Conservation (phyloP, 1,140 invertebrate genomes). For the Trachymyrmex septentrionalis region DNA sequence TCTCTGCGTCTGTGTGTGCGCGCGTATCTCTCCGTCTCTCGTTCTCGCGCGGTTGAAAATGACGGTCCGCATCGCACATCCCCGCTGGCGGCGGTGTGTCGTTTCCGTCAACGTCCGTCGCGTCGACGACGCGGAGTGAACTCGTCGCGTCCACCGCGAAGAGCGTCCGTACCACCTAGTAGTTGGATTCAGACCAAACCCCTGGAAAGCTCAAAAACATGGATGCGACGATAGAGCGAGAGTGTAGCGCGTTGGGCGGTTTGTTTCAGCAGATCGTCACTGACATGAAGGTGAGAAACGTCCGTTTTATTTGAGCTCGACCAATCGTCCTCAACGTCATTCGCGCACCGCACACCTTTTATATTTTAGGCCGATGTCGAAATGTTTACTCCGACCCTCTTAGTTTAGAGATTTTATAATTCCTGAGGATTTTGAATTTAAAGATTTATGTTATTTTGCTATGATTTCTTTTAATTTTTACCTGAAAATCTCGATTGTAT, state of each 20-base stretch:
- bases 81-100: slow-evolving; percentile 19
- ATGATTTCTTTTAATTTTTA: not conserved
- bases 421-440: not conserved
- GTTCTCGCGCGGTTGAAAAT: slow-evolving; percentile 58
- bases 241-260: slow-evolving; percentile 92
- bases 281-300: slow-evolving; percentile 93
- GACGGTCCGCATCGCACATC: slow-evolving; percentile 49
- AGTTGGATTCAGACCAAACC: slow-evolving; percentile 48
- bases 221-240: slow-evolving; percentile 92
- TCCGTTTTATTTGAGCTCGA: slow-evolving; percentile 1
- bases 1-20: not conserved
- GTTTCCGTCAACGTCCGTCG: slow-evolving; percentile 15
- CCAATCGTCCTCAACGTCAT: slow-evolving; percentile 32
- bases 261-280: slow-evolving; percentile 94
- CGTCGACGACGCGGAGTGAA: slow-evolving; percentile 65
- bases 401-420: not conserved
- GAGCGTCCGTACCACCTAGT: slow-evolving; percentile 27
- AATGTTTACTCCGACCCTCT: not conserved
- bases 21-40: not conserved
- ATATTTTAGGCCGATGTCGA: not conserved
- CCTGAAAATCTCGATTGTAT: not conserved
- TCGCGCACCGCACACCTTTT: slow-evolving; percentile 39
- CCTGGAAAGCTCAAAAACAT: slow-evolving; percentile 82
- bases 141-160: slow-evolving; percentile 10
- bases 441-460: not conserved